phyloP scores from a whole-genome alignment of 2,888 invertebrate species.

The Ophioninae sp. region DNA sequence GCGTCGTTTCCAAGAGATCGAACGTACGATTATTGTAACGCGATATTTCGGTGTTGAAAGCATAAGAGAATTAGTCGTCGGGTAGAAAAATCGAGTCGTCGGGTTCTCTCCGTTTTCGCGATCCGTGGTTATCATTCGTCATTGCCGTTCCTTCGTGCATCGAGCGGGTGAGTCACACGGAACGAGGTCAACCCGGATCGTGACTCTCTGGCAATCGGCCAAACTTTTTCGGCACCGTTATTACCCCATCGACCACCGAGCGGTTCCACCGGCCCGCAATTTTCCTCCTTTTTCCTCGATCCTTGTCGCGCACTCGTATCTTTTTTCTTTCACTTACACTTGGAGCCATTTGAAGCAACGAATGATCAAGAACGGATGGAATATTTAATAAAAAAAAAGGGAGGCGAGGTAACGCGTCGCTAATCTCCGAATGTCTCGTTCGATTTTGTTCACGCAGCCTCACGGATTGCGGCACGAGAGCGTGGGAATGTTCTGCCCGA shows the following conservation, averaged over 20 bases:
- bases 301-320: slow-evolving; percentile 13
- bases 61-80: too few relatives aligned
- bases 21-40: too few relatives aligned
- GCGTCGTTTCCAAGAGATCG: too few relatives aligned
- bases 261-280: slow-evolving; percentile 23
- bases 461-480: slow-evolving; percentile 91
- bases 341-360: slow-evolving; percentile 40
- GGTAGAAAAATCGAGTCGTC: too few relatives aligned
- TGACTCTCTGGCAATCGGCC: slow-evolving; percentile 32
- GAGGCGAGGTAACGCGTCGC: slow-evolving; percentile 31
- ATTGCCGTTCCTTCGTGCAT: background rate
- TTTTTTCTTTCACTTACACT: background rate
- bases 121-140: slow-evolving; percentile 24
- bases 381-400: too few relatives aligned
- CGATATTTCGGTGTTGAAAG: too few relatives aligned
- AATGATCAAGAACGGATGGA: too few relatives aligned
- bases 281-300: slow-evolving; percentile 10
- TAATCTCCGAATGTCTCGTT: background rate
- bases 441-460: slow-evolving; percentile 84
- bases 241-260: slow-evolving; percentile 8
- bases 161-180: slow-evolving; percentile 6
- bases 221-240: slow-evolving; percentile 31
- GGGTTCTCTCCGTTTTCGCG: too few relatives aligned
- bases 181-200: slow-evolving; percentile 47
- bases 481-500: slow-evolving; percentile 92